Conservation (phyloP, 2,888 invertebrate genomes). For the Callyntrura guangdongensis region DNA sequence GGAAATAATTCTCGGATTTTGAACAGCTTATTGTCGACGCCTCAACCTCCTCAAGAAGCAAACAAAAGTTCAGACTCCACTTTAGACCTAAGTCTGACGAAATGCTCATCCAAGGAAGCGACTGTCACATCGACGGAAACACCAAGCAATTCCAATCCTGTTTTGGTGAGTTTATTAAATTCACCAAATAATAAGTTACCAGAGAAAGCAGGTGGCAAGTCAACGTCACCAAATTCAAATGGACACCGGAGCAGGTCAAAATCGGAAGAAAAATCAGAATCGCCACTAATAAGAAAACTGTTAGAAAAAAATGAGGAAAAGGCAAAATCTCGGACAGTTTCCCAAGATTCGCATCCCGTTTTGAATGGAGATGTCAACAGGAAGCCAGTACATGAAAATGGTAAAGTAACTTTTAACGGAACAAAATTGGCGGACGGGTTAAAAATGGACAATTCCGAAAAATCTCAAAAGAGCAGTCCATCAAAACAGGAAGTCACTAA, state of each 20-base stretch:
- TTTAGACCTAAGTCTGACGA: constrained; percentile 8
- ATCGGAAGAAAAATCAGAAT: not conserved
- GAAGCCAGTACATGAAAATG: not conserved
- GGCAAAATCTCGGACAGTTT: not conserved
- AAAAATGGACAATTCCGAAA: not conserved
- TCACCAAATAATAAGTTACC: not conserved
- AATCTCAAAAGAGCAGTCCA: not conserved
- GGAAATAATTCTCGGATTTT: not conserved
- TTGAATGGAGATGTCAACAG: not conserved
- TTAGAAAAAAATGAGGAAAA: constrained; percentile 8
- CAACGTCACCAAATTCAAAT: not conserved
- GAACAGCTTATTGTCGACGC: not conserved
- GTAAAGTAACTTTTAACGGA: not conserved
- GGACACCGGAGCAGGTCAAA: not conserved
- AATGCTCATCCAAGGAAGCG: not conserved
- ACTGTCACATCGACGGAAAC: not conserved
- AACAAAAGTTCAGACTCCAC: not conserved
- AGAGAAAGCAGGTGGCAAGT: not conserved
- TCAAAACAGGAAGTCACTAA: not conserved
- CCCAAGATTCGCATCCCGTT: not conserved
- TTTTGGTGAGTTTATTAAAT: constrained; percentile 15
- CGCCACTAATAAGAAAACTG: constrained; percentile 22
- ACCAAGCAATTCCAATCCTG: not conserved
- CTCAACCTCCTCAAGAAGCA: not conserved
- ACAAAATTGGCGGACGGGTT: not conserved